Percentiles rank a stretch among this genome's conserved stretches.
Conservation (phyloP, 2,888 invertebrate genomes). For the Watsonalla binaria region DNA sequence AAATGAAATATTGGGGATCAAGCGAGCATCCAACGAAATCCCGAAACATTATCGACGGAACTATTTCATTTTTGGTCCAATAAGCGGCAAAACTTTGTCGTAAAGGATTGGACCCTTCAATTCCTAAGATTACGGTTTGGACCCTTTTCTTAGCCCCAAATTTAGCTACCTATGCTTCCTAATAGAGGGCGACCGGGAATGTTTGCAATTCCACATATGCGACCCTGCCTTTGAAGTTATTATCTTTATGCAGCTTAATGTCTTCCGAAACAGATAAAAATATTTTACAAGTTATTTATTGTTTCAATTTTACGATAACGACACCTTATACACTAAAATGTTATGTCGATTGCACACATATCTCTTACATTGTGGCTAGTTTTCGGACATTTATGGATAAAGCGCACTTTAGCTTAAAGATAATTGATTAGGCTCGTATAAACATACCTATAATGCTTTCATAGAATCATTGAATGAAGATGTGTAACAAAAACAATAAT, state of each 20-base stretch:
- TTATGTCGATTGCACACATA: background rate
- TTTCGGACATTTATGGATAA: too few relatives aligned
- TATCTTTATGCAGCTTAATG: constrained; percentile 10
- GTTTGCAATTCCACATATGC: constrained; percentile 29
- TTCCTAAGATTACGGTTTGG: constrained; percentile 26
- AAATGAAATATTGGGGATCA: background rate
- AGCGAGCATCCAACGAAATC: background rate
- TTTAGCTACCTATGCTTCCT: constrained; percentile 22
- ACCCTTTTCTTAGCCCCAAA: constrained; percentile 30
- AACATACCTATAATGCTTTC: background rate
- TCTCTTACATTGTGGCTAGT: background rate
- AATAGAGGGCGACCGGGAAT: constrained; percentile 23
- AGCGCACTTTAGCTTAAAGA: too few relatives aligned
- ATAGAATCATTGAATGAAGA: background rate
- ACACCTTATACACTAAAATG: background rate
- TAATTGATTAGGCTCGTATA: too few relatives aligned
- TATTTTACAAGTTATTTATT: constrained; percentile 1
- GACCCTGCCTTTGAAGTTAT: constrained; percentile 13
- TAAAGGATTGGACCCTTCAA: constrained; percentile 27
- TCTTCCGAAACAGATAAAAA: constrained; percentile 6
- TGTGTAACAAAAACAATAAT: background rate
- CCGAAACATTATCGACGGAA: background rate
- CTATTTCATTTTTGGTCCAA: background rate
- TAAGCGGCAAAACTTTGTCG: constrained; percentile 12
- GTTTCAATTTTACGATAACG: background rate